Evolutionary conservation across 1,140 invertebrate species (phyloP).

Genomic region (Halictus rubicundus): DNA sequence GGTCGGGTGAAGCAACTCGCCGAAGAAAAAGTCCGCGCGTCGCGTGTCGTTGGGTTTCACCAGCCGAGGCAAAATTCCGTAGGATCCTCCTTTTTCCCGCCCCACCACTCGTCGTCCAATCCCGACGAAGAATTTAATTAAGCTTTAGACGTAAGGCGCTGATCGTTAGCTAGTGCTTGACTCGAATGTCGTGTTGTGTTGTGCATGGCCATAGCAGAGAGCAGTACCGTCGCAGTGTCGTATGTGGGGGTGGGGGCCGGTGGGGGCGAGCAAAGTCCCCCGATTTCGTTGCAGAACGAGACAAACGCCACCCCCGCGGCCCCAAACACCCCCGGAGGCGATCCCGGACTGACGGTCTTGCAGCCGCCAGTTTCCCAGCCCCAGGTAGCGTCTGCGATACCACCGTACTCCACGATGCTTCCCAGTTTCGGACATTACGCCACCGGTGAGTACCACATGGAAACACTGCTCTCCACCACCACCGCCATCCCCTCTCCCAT

Average conservation of each 20-base stretch:
- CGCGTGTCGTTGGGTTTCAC: background rate
- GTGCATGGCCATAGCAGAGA: constrained; percentile 82
- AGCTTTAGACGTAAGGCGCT: constrained; percentile 74
- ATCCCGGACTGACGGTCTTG: constrained; percentile 81
- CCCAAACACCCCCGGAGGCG: constrained; percentile 79
- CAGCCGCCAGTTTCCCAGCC: constrained; percentile 81
- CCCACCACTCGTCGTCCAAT: constrained; percentile 8
- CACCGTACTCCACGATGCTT: constrained; percentile 84
- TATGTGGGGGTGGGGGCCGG: constrained; percentile 80
- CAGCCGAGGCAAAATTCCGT: constrained; percentile 6
- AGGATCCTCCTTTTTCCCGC: background rate
- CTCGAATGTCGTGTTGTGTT: constrained; percentile 78
- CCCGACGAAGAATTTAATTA: constrained; percentile 55
- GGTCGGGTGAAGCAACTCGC: background rate
- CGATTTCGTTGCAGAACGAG: constrained; percentile 83
- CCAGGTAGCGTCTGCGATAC: constrained; percentile 78
- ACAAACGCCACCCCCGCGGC: constrained; percentile 80
- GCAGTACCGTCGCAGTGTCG: constrained; percentile 82
- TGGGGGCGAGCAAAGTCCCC: constrained; percentile 81
- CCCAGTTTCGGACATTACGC: constrained; percentile 88
- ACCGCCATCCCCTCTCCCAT: too few species aligned
- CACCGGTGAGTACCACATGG: constrained; percentile 82
- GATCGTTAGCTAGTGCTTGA: constrained; percentile 76
- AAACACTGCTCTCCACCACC: constrained; percentile 7
- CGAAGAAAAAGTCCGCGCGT: background rate